These are phyloP conservation scores for Cervus canadensis DNA, from an alignment of 2,113 vertebrate species.

Conservation along the genomic window DNA sequence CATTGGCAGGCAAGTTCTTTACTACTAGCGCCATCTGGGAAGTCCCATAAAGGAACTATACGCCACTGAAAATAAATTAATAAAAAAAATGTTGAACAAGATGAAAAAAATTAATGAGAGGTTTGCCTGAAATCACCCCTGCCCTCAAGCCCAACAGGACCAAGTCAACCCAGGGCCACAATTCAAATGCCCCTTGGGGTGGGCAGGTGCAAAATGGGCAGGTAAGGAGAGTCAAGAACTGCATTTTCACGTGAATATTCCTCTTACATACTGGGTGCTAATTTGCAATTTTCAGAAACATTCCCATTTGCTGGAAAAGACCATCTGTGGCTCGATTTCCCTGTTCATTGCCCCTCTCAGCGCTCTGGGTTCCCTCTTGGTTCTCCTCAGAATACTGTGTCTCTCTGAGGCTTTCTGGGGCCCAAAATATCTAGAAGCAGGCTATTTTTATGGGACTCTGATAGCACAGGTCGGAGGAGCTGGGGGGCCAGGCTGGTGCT, in stretches of 20 bases:
- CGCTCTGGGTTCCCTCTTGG: not conserved
- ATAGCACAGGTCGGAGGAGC: not conserved
- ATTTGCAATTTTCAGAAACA: not conserved
- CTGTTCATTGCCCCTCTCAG: accelerated
- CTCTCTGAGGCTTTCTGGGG: not conserved
- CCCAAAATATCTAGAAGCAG: not conserved
- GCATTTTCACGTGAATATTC: accelerated
- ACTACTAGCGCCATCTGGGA: not conserved
- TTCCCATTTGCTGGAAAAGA: not conserved
- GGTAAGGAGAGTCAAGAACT: accelerated
- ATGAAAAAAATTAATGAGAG: not conserved
- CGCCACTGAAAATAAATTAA: not conserved
- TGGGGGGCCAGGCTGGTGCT: not conserved
- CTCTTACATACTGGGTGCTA: accelerated
- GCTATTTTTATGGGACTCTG: not conserved
- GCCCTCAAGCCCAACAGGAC: no score
- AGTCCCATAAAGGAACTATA: not conserved
- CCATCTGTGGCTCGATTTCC: not conserved
- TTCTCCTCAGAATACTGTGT: not conserved
- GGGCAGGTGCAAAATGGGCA: not conserved
- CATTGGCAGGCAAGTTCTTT: not conserved
- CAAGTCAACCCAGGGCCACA: not conserved
- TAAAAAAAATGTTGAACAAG: not conserved
- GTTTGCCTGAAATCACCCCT: not conserved
- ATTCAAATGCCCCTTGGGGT: not conserved